These are phyloP conservation scores for Tigriopus japonicus DNA, from an alignment of 1,140 invertebrate species.

Conservation along the genomic window DNA sequence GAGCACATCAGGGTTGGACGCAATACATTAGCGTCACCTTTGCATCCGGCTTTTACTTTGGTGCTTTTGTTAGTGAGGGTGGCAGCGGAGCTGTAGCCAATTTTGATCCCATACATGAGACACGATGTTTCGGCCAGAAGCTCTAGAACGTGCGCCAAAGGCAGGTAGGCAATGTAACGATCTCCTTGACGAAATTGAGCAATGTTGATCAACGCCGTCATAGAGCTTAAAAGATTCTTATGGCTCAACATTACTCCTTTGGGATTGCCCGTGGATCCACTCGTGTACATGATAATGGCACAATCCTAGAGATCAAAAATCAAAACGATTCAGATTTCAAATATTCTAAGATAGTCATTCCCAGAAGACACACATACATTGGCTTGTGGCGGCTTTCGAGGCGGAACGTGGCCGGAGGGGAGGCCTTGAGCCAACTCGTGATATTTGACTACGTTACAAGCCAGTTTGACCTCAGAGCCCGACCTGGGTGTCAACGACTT, in stretches of 20 bases:
- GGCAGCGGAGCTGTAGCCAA: slow-evolving; percentile 22
- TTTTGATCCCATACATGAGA: slow-evolving; percentile 19
- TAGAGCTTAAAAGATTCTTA: slow-evolving; percentile 61
- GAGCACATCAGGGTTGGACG: slow-evolving; percentile 22
- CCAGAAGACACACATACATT: no score
- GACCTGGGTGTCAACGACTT: background rate
- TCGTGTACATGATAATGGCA: slow-evolving; percentile 23
- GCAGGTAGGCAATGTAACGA: slow-evolving; percentile 81
- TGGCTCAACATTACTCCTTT: slow-evolving; percentile 20
- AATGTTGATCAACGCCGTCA: slow-evolving; percentile 68
- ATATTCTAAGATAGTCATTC: no score
- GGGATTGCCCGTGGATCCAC: slow-evolving; percentile 21
- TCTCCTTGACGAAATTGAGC: slow-evolving; percentile 45
- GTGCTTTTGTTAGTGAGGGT: slow-evolving; percentile 22
- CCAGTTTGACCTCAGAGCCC: no score
- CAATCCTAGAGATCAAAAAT: slow-evolving; percentile 47
- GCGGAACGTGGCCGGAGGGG: no score
- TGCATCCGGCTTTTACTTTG: slow-evolving; percentile 20
- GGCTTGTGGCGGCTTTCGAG: no score
- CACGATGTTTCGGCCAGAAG: slow-evolving; percentile 28
- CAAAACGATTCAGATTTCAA: no score
- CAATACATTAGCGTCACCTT: slow-evolving; percentile 22
- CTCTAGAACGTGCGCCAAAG: slow-evolving; percentile 93
- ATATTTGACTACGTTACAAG: no score
- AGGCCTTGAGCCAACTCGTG: no score